A percentile compares a stretch with the other conserved stretches of the same genome.
Conservation (phyloP, 2,888 invertebrate genomes). For the Watsonalla binaria region DNA sequence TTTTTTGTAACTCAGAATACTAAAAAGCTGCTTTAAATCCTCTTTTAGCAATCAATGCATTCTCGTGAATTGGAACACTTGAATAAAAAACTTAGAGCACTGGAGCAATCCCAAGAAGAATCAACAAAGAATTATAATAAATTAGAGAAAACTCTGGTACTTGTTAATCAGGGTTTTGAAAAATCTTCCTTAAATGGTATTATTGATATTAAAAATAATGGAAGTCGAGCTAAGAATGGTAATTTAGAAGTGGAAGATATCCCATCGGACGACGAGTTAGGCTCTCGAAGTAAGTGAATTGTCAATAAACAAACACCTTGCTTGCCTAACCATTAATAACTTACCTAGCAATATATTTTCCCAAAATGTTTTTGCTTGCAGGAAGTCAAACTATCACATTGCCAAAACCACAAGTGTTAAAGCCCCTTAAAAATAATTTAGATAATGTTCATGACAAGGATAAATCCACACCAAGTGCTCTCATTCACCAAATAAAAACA, state of each 20-base stretch:
- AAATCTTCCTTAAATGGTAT: conserved; percentile 19
- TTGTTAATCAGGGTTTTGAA: conserved; percentile 56
- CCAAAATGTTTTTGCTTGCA: conserved; percentile 21
- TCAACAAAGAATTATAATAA: conserved; percentile 46
- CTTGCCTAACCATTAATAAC: no score
- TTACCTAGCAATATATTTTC: not conserved
- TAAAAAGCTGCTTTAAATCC: not conserved
- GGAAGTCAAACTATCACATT: conserved; percentile 57
- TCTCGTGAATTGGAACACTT: conserved; percentile 47
- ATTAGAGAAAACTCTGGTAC: conserved; percentile 53
- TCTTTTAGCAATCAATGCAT: conserved; percentile 48
- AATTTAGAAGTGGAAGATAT: conserved; percentile 51
- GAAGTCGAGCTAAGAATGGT: conserved; percentile 16
- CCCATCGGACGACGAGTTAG: conserved; percentile 53
- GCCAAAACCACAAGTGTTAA: conserved; percentile 42
- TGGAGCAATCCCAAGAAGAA: conserved; percentile 47
- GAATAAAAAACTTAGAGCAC: conserved; percentile 42
- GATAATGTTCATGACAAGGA: conserved; percentile 4
- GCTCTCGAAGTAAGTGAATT: conserved; percentile 41
- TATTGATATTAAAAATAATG: conserved; percentile 17
- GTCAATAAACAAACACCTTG: not conserved
- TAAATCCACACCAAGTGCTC: conserved; percentile 18
- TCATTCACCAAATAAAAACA: conserved; percentile 12
- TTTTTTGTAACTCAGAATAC: conserved; percentile 4
- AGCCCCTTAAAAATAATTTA: conserved; percentile 16